Percentiles rank a stretch among this genome's conserved stretches.
These are phyloP conservation scores for Hedychridium roseum DNA, from an alignment of 2,888 invertebrate species.

Conservation along the genomic window DNA sequence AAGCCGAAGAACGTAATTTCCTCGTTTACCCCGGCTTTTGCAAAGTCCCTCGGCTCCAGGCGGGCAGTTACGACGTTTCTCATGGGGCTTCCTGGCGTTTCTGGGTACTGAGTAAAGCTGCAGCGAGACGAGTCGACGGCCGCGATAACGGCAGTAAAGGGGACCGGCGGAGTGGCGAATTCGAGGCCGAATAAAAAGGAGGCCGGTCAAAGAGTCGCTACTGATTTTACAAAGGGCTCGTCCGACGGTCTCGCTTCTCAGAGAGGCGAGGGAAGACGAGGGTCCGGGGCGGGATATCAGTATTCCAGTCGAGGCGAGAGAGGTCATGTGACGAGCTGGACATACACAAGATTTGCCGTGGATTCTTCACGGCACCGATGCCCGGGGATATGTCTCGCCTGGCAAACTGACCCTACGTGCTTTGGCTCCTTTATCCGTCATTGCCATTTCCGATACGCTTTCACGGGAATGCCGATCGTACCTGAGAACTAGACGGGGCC, in stretches of 20 bases:
- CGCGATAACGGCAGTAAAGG: slow-evolving; percentile 24
- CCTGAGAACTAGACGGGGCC: too few species aligned
- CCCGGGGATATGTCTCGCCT: slow-evolving; percentile 49
- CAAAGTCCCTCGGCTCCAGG: too few species aligned
- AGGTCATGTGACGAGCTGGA: slow-evolving; percentile 50
- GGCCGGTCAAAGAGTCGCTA: slow-evolving; percentile 41
- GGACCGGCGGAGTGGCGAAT: slow-evolving; percentile 8
- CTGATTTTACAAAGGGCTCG: slow-evolving; percentile 53
- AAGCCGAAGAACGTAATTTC: too few species aligned
- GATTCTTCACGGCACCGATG: slow-evolving; percentile 50
- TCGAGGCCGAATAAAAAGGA: slow-evolving; percentile 31
- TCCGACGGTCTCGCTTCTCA: slow-evolving; percentile 24
- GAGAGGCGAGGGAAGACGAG: slow-evolving; percentile 20
- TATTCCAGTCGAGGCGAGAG: slow-evolving; percentile 41
- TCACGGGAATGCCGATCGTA: slow-evolving; percentile 42
- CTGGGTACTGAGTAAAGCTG: too few species aligned
- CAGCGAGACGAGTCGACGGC: too few species aligned
- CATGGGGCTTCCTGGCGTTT: too few species aligned
- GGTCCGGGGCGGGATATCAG: slow-evolving; percentile 22
- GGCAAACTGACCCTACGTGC: slow-evolving; percentile 56
- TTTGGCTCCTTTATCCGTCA: slow-evolving; percentile 49
- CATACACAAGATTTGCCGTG: slow-evolving; percentile 50
- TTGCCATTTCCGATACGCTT: slow-evolving; percentile 45
- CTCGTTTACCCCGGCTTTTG: too few species aligned
- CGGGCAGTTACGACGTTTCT: too few species aligned